These are phyloP conservation scores for Jaculus jaculus DNA, from an alignment of 2,113 vertebrate species.

Conservation along the genomic window DNA sequence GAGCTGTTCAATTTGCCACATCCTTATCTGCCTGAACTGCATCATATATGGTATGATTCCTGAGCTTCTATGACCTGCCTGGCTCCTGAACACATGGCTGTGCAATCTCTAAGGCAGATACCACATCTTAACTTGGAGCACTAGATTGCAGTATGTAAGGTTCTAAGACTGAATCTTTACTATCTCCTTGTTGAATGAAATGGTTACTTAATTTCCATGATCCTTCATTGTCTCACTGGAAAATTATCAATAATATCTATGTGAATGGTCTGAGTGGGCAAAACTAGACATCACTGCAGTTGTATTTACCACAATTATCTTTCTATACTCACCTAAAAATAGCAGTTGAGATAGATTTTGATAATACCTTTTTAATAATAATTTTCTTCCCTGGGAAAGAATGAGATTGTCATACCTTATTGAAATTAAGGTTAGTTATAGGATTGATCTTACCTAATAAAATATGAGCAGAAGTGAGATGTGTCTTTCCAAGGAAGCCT, in stretches of 20 bases:
- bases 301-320: neutral
- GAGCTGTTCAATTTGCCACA: neutral
- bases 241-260: neutral
- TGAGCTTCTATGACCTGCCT: conserved; percentile 1
- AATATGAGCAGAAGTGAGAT: neutral
- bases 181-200: neutral
- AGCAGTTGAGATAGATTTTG: neutral
- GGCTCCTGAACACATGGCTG: neutral
- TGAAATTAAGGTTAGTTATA: neutral
- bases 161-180: neutral
- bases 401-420: neutral
- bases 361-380: conserved; percentile 1
- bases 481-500: neutral
- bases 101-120: neutral
- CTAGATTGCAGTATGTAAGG: neutral
- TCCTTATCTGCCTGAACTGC: neutral
- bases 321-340: neutral
- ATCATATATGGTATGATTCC: neutral
- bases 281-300: neutral
- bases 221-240: conserved; percentile 9
- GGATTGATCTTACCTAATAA: neutral
- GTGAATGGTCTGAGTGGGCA: neutral
- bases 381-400: neutral
- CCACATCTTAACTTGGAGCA: neutral
- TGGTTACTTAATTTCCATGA: neutral